Conservation (phyloP, 2,797 vertebrate genomes). For the Pteropus rufus region DNA sequence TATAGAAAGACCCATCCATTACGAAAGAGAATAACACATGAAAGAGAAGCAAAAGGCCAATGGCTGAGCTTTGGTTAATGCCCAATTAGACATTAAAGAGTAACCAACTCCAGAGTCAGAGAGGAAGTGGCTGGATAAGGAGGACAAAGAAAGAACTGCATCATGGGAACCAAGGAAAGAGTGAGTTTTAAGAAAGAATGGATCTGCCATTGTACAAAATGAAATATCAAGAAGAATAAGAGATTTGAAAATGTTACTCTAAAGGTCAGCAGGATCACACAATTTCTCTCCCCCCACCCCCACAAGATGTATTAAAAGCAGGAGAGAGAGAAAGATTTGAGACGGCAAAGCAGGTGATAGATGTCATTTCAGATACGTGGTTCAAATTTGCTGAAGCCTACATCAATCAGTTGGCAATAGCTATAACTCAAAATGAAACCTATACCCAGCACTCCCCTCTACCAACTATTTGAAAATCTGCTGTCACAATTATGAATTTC, state of each 20-base stretch:
- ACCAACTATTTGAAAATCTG: not conserved
- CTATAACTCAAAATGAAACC: not conserved
- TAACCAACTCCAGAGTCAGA: not conserved
- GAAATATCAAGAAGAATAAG: not conserved
- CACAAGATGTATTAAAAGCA: not conserved
- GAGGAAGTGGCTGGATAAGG: not conserved
- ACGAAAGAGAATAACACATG: not conserved
- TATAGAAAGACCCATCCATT: not conserved
- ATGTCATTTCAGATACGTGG: not conserved
- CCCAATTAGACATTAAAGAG: not conserved
- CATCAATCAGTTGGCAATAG: not conserved
- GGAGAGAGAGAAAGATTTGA: not conserved
- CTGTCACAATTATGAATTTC: not conserved
- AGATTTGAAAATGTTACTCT: not conserved
- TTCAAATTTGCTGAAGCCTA: not conserved
- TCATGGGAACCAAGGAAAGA: not conserved
- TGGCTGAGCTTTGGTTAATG: not conserved
- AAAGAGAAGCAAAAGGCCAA: not conserved
- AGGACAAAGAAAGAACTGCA: not conserved
- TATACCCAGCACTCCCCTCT: not conserved
- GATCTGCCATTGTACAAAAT: not conserved
- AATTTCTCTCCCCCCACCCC: not conserved
- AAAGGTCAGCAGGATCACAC: not conserved
- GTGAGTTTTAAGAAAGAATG: not conserved
- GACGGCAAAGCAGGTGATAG: not conserved